Evolutionary conservation across 2,797 vertebrate genomes (phyloP).

Genomic region (Alca torda): DNA sequence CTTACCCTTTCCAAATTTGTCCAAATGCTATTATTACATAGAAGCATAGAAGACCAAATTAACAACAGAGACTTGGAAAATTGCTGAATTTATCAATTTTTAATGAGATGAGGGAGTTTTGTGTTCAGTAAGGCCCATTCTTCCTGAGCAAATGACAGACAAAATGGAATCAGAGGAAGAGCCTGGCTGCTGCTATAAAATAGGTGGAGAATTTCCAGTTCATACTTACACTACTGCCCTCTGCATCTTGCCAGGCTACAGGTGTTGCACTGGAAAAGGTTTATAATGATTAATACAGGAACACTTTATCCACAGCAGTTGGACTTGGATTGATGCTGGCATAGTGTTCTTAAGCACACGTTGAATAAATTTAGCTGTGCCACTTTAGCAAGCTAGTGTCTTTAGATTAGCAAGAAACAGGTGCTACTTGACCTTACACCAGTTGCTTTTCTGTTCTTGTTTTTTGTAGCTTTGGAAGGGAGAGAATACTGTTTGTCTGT

Average conservation of each 20-base stretch:
- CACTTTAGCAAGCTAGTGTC: background rate
- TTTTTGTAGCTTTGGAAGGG: background rate
- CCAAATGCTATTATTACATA: background rate
- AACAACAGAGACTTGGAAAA: background rate
- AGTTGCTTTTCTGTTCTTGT: background rate
- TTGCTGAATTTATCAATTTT: background rate
- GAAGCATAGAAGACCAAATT: background rate
- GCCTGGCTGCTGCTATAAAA: background rate
- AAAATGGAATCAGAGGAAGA: background rate
- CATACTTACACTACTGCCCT: background rate
- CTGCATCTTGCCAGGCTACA: background rate
- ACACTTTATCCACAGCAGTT: background rate
- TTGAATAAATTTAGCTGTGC: background rate
- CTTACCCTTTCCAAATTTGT: background rate
- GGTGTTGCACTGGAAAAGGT: background rate
- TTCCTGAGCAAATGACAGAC: background rate
- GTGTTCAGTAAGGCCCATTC: background rate
- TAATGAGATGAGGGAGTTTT: background rate
- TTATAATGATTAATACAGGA: background rate
- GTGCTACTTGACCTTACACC: background rate
- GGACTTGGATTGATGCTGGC: background rate
- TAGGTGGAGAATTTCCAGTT: background rate
- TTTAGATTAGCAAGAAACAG: background rate
- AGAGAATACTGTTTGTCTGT: background rate
- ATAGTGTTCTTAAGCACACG: background rate